phyloP scores from a whole-genome alignment of 2,113 vertebrate species.

The Zapus hudsonius region DNA sequence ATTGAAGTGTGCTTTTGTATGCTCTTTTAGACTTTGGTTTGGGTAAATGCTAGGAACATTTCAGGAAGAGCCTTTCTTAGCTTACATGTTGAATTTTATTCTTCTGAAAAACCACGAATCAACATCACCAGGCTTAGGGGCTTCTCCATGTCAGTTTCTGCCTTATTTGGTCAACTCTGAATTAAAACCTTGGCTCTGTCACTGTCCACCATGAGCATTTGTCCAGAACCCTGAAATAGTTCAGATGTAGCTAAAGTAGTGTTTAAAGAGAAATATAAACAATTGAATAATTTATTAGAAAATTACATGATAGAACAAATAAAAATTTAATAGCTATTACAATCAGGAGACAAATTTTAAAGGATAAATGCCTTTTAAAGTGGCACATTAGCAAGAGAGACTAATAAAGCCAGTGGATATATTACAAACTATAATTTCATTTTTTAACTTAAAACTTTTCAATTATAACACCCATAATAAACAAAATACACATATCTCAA shows the following conservation, averaged over 20 bases:
- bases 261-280: not conserved
- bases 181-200: not conserved
- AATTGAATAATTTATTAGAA: slow-evolving; percentile 3
- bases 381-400: not conserved
- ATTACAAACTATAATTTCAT: not conserved
- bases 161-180: not conserved
- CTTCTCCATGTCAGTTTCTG: not conserved
- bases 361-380: slow-evolving; percentile 22
- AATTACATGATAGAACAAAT: not conserved
- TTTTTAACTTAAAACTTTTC: not conserved
- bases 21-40: not conserved
- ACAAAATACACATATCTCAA: slow-evolving; percentile 8
- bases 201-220: not conserved
- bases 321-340: not conserved
- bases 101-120: not conserved
- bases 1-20: not conserved
- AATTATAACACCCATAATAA: not conserved
- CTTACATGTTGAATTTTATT: not conserved
- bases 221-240: slow-evolving; percentile 7
- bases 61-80: not conserved
- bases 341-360: slow-evolving; percentile 43
- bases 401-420: not conserved
- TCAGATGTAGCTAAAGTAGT: not conserved
- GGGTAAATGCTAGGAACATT: not conserved
- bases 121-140: not conserved